A percentile compares a stretch with the other conserved stretches of the same genome.
These are phyloP conservation scores for Diplodus sargus DNA, from an alignment of 2,797 vertebrate species.

Conservation along the genomic window DNA sequence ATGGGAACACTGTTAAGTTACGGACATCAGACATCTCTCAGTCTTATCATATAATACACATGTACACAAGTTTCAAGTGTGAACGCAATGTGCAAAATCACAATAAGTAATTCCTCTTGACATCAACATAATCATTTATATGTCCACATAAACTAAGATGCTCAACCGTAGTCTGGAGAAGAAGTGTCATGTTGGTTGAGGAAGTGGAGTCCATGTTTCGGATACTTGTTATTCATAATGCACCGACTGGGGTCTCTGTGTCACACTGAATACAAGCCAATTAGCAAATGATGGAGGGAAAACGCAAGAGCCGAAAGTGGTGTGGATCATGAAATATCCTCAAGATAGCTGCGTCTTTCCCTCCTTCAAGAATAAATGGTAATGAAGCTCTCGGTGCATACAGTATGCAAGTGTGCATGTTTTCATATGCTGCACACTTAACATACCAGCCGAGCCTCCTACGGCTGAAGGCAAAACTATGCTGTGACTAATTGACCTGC, in stretches of 20 bases:
- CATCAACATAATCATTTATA: no score
- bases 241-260: slow-evolving; percentile 37
- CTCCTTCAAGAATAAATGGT: slow-evolving; percentile 40
- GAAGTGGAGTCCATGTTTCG: slow-evolving; percentile 24
- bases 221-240: slow-evolving; percentile 43
- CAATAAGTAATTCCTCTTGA: no score
- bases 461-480: slow-evolving; percentile 39
- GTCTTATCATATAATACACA: neutral
- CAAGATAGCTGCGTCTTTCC: slow-evolving; percentile 59
- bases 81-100: no score
- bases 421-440: slow-evolving; percentile 38
- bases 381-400: slow-evolving; percentile 44
- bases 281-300: slow-evolving; percentile 69
- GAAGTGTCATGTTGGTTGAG: slow-evolving; percentile 22
- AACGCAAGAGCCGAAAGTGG: slow-evolving; percentile 50
- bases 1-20: no score
- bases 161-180: neutral
- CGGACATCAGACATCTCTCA: no score
- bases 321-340: slow-evolving; percentile 65
- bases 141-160: neutral
- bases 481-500: slow-evolving; percentile 59
- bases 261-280: slow-evolving; percentile 70
- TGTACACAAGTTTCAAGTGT: neutral
- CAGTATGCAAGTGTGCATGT: slow-evolving; percentile 12
- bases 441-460: slow-evolving; percentile 30